Base-by-base conservation (phyloP, 2,888 invertebrate species). In the Merodon equestris region DNA sequence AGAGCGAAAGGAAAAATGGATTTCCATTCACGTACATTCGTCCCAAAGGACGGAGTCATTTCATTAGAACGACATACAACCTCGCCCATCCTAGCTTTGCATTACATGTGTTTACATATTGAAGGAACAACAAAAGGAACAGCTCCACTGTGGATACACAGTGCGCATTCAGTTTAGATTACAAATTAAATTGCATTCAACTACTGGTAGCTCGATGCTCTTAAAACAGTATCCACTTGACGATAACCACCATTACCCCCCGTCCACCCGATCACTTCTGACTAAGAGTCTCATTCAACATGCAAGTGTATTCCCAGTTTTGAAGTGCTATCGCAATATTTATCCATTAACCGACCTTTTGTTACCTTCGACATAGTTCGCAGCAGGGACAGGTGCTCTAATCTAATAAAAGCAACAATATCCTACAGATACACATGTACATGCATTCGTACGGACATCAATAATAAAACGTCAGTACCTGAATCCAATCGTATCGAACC, bases 281-380 rank as follows among this genome's bases (percentile, higher is more conserved):
- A 18, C 12, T 45, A 45, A 36, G 15, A 50, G 19, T 12, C 60
- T 56, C 64, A 54, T 60, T 56, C 66, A 51, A 67, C 54, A 15
- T 44, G 71, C 71, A 60, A 60, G 42, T 57, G 74, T 70, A 47
- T 66, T 48, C 27, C 58, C 45, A 67, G 60, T 74, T 79, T 54
- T 79, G 74, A 79, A 79, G 79, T 79, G 74, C 79, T 79, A 74
- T 79, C 58, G 79, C 74, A 79, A 79, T 79, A 79, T 79, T 79
- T 79, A 70, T 79, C 79, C 79, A 79, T 79, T 79, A 79, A 79
- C 79, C 74, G 68, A 79, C 68, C 74, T 79, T 79, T 79, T 79
- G 79, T 74, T 73, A 63, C 57, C 53, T n/a, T 15, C 56, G 50
- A 53, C 40, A 56, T 45, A 57, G 66, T 53, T 50, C 54, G 47